Evolutionary conservation across 2,113 vertebrate genomes (phyloP), one percentile per base, ranked within the genome.

Genomic region (Coptodon bakossiorum): DNA sequence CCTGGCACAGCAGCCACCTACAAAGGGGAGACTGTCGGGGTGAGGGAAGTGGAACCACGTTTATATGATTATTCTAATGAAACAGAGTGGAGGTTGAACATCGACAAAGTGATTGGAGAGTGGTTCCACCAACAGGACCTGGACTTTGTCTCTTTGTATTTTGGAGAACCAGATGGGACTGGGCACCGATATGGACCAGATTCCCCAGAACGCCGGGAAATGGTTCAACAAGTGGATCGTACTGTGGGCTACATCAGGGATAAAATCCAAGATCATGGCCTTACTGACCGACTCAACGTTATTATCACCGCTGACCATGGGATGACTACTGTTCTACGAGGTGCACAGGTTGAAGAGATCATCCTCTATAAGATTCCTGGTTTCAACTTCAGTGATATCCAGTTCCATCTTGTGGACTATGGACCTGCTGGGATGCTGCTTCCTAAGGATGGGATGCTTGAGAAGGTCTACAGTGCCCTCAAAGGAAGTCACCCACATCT

Each of bases 111-210:
- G 81, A 96, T 98, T 91, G 6, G 66, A 90, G 5, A 86, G 0
- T 98, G 98, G 98, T 96, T 99, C 91, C 90, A 86, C 0, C 80
- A 59, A 19, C 91, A 97, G 2, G 89, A 95, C 80, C 95, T 97
- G 3, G 95, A 98, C 88, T 98, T 99, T 89, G 96, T 98, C 9
- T 95, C 98, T 0, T 95, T 99, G 83, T 99, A 98, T 92, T 98
- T 98, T 0, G 98, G 98, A 2, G 97, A 99, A 86, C 98, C 98
- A 0, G 98, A 99, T 92, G 88, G 85, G 6, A 40, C 95, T 0
- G 98, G 98, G 16, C 98, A 98, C 95, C 95, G 84, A 83, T 96
- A 88, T 0, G 98, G 98, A 53, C 98, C 98, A 0, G 97, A 98
- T 24, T 97, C 98, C 17, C 59, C 48, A 0, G 5, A 98, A 92